phyloP scores from a whole-genome alignment of 2,797 vertebrate genomes.

The Myiothlypis chrysogaster region DNA sequence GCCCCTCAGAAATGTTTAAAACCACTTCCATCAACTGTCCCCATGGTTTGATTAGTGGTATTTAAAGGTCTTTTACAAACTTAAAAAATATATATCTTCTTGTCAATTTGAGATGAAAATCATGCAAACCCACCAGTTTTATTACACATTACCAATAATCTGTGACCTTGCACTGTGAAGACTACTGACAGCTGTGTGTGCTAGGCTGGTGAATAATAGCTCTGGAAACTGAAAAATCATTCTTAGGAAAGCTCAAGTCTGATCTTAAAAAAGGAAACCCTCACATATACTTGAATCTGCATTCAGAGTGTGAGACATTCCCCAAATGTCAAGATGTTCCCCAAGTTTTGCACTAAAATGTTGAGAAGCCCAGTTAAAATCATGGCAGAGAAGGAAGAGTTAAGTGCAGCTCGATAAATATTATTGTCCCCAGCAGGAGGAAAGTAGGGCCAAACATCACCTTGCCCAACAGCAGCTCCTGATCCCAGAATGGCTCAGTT shows the following conservation, averaged over 20 bases:
- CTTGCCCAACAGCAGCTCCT: not conserved
- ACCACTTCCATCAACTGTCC: not conserved
- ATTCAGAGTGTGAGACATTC: not conserved
- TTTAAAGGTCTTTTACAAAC: not conserved
- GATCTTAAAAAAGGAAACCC: not conserved
- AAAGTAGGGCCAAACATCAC: not conserved
- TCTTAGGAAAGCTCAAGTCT: not conserved
- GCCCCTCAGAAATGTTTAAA: not conserved
- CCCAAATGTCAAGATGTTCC: not conserved
- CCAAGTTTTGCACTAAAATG: not conserved
- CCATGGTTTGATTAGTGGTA: not conserved
- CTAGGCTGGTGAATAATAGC: not conserved
- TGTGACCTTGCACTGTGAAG: not conserved
- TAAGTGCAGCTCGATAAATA: not conserved
- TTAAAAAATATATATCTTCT: not conserved
- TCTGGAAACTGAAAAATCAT: not conserved
- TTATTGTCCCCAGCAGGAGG: not conserved
- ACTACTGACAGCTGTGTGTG: accelerated
- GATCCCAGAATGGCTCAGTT: not conserved
- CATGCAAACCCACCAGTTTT: not conserved
- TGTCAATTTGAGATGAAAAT: not conserved
- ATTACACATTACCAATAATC: accelerated
- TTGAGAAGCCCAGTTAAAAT: not conserved
- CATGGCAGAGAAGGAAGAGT: not conserved
- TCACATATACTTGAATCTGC: not conserved